These are phyloP conservation scores for Drosophila leonis DNA, from an alignment of 2,888 invertebrate genomes.

Conservation along the genomic window DNA sequence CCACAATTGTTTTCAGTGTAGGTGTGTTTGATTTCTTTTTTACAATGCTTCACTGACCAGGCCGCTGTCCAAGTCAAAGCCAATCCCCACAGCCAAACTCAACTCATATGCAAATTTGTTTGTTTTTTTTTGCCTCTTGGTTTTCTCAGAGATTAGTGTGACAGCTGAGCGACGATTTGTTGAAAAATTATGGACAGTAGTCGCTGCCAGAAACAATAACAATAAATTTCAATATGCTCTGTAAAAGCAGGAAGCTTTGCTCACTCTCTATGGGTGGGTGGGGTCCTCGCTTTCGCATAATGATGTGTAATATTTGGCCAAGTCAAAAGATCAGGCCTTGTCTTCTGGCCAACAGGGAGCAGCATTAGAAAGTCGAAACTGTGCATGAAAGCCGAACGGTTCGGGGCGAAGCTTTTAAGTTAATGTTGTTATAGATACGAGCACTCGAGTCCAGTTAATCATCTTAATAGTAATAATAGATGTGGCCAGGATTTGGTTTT, in stretches of 20 bases:
- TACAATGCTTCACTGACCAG: slow-evolving; percentile 76
- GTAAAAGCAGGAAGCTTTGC: slow-evolving; percentile 60
- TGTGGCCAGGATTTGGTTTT: slow-evolving; percentile 27
- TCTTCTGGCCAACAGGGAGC: slow-evolving; percentile 41
- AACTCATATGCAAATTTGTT: slow-evolving; percentile 68
- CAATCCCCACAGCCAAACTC: slow-evolving; percentile 18
- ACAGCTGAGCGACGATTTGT: slow-evolving; percentile 82
- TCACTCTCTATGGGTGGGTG: slow-evolving; percentile 25
- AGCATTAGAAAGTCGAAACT: slow-evolving; percentile 68
- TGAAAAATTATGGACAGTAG: slow-evolving; percentile 81
- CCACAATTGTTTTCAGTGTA: slow-evolving; percentile 68
- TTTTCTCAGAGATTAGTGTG: slow-evolving; percentile 71
- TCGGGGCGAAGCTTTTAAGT: slow-evolving; percentile 38
- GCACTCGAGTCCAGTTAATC: slow-evolving; percentile 10
- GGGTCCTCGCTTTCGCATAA: slow-evolving; percentile 55
- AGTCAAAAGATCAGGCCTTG: slow-evolving; percentile 29
- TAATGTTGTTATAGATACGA: slow-evolving; percentile 48
- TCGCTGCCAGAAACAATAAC: slow-evolving; percentile 75
- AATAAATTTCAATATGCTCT: slow-evolving; percentile 71
- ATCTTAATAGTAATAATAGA: slow-evolving; percentile 23
- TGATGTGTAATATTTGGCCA: slow-evolving; percentile 69
- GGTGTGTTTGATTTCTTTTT: slow-evolving; percentile 67
- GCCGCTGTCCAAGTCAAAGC: slow-evolving; percentile 37
- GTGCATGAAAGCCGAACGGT: not conserved
- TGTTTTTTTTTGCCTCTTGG: slow-evolving; percentile 17